These are phyloP conservation scores for Athrips mouffetella DNA, from an alignment of 2,888 invertebrate species.

Conservation along the genomic window DNA sequence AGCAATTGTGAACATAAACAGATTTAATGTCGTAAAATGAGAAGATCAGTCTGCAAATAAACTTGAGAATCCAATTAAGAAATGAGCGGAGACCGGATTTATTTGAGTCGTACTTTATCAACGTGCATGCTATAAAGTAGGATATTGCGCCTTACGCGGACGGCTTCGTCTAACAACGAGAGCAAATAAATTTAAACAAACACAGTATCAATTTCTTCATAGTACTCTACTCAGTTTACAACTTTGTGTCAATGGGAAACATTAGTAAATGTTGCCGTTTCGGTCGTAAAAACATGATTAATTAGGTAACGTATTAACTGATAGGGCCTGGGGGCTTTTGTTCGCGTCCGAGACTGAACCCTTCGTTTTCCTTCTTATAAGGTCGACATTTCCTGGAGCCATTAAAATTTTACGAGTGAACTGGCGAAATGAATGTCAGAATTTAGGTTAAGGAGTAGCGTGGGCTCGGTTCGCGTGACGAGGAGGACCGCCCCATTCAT, in stretches of 20 bases:
- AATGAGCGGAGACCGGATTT: constrained; percentile 66
- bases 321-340: constrained; percentile 32
- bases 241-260: constrained; percentile 17
- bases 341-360: constrained; percentile 37
- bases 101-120: constrained; percentile 59
- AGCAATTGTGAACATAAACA: constrained; percentile 38
- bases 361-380: constrained; percentile 50
- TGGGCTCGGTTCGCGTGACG: constrained; percentile 57
- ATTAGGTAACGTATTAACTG: constrained; percentile 38
- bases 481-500: constrained; percentile 42
- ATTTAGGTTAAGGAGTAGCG: constrained; percentile 68
- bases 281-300: constrained; percentile 32
- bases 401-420: constrained; percentile 75
- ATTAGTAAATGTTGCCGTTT: constrained; percentile 16
- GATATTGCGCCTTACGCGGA: constrained; percentile 40
- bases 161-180: constrained; percentile 34
- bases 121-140: constrained; percentile 58
- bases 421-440: constrained; percentile 71
- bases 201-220: constrained; percentile 11
- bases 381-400: constrained; percentile 57
- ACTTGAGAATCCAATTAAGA: constrained; percentile 73
- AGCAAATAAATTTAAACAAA: constrained; percentile 41
- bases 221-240: constrained; percentile 9
- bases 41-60: constrained; percentile 68
- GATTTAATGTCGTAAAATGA: constrained; percentile 60